phyloP scores from a whole-genome alignment of 2,888 invertebrate species.

The Ptychoptera contaminata region DNA sequence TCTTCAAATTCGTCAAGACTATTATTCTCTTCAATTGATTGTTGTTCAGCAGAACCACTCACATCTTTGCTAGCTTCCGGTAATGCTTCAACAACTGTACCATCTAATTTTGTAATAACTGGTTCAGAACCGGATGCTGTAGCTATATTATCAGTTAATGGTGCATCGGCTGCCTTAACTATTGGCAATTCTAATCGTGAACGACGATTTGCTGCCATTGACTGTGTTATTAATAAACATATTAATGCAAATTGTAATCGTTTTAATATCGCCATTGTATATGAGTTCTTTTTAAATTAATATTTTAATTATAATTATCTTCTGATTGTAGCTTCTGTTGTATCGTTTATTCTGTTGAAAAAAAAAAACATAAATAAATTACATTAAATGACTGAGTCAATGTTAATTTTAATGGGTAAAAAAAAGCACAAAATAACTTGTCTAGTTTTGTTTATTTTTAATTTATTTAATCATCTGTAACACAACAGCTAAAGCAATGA shows the following conservation, averaged over 20 bases:
- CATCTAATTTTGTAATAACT: slow-evolving; percentile 4
- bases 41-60: neutral
- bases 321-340: too few relatives aligned
- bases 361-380: too few relatives aligned
- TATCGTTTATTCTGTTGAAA: too few relatives aligned
- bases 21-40: neutral
- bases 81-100: slow-evolving; percentile 1
- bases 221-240: slow-evolving; percentile 13
- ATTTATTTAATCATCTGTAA: too few relatives aligned
- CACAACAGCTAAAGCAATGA: too few relatives aligned
- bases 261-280: slow-evolving; percentile 3
- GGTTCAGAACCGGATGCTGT: slow-evolving; percentile 19
- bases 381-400: too few relatives aligned
- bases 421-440: too few relatives aligned
- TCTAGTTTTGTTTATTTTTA: too few relatives aligned
- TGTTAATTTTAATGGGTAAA: too few relatives aligned
- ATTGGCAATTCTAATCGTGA: slow-evolving; percentile 22
- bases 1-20: slow-evolving; percentile 33
- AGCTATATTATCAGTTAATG: slow-evolving; percentile 17
- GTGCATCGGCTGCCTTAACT: slow-evolving; percentile 17
- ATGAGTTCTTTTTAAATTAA: neutral
- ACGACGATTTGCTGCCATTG: slow-evolving; percentile 13
- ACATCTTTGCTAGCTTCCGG: neutral
- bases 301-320: neutral
- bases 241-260: slow-evolving; percentile 7